phyloP scores from a whole-genome alignment of 2,888 invertebrate genomes.

The Pseudanteris insignis region DNA sequence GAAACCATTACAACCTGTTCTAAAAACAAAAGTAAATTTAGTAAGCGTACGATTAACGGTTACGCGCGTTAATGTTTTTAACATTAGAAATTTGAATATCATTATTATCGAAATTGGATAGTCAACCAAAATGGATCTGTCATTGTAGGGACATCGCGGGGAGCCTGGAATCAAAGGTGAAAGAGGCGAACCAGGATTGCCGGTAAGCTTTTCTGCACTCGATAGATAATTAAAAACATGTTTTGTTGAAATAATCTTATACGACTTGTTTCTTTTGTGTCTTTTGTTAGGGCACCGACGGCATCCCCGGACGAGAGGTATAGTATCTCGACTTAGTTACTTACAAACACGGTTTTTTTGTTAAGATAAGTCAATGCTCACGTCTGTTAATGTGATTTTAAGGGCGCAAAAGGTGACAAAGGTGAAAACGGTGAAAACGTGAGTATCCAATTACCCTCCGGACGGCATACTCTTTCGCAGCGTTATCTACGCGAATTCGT shows the following conservation, averaged over 20 bases:
- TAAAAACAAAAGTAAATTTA: constrained; percentile 24
- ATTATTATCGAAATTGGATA: constrained; percentile 16
- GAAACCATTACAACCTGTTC: constrained; percentile 57
- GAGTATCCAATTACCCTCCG: constrained; percentile 71
- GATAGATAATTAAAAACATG: background rate
- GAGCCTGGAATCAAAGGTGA: constrained; percentile 93
- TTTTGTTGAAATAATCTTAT: too few species aligned
- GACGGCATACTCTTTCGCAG: too few species aligned
- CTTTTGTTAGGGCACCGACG: constrained; percentile 83
- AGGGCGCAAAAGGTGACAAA: constrained; percentile 91
- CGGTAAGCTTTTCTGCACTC: constrained; percentile 81
- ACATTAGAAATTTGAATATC: constrained; percentile 9
- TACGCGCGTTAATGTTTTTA: background rate
- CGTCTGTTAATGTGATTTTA: constrained; percentile 62
- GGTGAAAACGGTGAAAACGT: constrained; percentile 86
- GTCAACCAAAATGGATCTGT: constrained; percentile 29
- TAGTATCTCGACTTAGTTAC: too few species aligned
- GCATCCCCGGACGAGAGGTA: constrained; percentile 92
- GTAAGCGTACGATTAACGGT: too few species aligned
- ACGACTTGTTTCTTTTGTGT: too few species aligned
- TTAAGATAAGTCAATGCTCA: too few species aligned
- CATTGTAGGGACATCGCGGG: constrained; percentile 85
- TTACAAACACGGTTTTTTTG: too few species aligned
- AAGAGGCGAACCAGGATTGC: constrained; percentile 91
- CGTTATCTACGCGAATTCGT: too few species aligned